These are phyloP conservation scores for Andinoacara biseriatus DNA, from an alignment of 2,113 vertebrate species.

Conservation along the genomic window DNA sequence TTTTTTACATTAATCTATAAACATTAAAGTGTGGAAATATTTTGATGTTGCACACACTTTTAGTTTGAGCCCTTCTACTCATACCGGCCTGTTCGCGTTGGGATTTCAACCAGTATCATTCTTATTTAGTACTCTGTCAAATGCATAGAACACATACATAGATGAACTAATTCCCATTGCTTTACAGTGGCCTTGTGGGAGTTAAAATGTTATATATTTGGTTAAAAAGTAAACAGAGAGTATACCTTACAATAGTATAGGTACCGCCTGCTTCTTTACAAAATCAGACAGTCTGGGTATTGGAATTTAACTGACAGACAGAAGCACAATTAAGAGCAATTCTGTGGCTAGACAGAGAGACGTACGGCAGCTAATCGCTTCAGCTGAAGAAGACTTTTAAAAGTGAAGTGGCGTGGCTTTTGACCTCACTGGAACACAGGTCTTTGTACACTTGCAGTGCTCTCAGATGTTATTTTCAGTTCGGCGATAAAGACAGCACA, in stretches of 20 bases:
- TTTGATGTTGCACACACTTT: background rate
- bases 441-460: constrained; percentile 48
- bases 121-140: constrained; percentile 56
- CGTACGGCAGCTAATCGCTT: constrained; percentile 62
- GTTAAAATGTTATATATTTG: constrained; percentile 38
- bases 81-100: constrained; percentile 11
- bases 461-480: constrained; percentile 55
- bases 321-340: constrained; percentile 73
- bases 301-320: constrained; percentile 56
- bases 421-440: constrained; percentile 49
- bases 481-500: constrained; percentile 44
- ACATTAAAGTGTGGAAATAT: background rate
- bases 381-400: constrained; percentile 61
- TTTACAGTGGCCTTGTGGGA: constrained; percentile 67
- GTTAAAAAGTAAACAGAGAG: constrained; percentile 67
- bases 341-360: constrained; percentile 67
- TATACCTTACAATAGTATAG: constrained; percentile 49
- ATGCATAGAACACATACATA: constrained; percentile 62
- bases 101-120: constrained; percentile 46
- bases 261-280: constrained; percentile 22
- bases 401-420: constrained; percentile 60
- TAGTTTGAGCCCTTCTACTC: constrained; percentile 7
- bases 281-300: constrained; percentile 49
- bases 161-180: constrained; percentile 77
- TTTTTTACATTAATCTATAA: constrained; percentile 6